phyloP scores from a whole-genome alignment of 35 echinoderm and acorn worm species.

The Hemicentrotus pulcherrimus region DNA sequence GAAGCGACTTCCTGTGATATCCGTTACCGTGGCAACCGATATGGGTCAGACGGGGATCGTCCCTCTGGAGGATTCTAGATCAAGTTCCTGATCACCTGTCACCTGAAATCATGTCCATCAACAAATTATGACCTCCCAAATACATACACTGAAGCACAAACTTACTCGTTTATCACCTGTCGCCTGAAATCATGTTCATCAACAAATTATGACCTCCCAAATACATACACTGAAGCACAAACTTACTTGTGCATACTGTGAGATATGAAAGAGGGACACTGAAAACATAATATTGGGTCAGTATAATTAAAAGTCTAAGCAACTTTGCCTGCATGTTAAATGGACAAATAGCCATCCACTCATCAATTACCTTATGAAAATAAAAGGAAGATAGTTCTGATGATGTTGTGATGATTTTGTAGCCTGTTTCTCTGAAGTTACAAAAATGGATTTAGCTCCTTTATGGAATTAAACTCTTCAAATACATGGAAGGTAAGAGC shows the following conservation, averaged over 20 bases:
- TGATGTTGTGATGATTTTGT: no score
- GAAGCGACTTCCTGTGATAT: not conserved
- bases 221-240: not conserved
- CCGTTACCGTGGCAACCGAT: not conserved
- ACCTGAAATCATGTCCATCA: not conserved
- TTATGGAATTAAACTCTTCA: no score
- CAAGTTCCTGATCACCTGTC: not conserved
- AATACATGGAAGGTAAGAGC: no score
- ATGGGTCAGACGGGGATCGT: not conserved
- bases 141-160: not conserved
- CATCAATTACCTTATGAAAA: no score
- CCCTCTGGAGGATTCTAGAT: not conserved
- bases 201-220: not conserved
- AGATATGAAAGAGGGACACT: not conserved
- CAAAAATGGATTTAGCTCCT: no score
- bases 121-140: not conserved
- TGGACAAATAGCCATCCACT: no score
- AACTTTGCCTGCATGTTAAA: no score
- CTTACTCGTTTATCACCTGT: no score
- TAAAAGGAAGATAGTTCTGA: no score
- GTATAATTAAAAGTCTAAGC: not conserved
- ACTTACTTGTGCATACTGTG: not conserved
- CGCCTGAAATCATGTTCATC: not conserved
- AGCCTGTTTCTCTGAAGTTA: no score
- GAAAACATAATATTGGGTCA: not conserved